Percentiles rank a stretch among this genome's conserved stretches.
phyloP scores from a whole-genome alignment of 1,140 invertebrate genomes.

The Triops cancriformis region DNA sequence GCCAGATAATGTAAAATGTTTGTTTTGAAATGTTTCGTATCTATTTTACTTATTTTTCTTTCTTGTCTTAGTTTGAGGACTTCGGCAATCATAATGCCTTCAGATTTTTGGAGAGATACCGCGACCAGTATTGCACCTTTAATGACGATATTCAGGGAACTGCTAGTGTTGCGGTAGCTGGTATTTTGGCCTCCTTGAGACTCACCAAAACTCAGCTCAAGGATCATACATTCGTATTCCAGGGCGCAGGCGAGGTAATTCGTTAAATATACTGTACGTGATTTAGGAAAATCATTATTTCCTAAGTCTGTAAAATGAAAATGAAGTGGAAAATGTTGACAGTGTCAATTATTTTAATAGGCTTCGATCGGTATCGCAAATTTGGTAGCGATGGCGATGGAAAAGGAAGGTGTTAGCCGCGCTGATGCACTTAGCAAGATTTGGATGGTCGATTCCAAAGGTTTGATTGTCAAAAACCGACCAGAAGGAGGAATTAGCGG shows the following conservation, averaged over 20 bases:
- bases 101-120: constrained; percentile 78
- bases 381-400: constrained; percentile 79
- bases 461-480: constrained; percentile 66
- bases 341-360: constrained; percentile 38
- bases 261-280: not conserved
- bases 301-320: not conserved
- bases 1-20: too few species aligned
- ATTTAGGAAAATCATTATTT: constrained; percentile 15
- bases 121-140: constrained; percentile 81
- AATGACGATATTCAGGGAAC: constrained; percentile 98
- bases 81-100: constrained; percentile 92
- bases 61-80: constrained; percentile 74
- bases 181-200: constrained; percentile 69
- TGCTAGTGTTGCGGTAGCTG: constrained; percentile 83
- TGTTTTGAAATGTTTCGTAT: too few species aligned
- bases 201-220: constrained; percentile 67
- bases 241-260: constrained; percentile 78
- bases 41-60: too few species aligned
- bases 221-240: constrained; percentile 78
- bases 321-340: not conserved
- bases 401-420: constrained; percentile 60
- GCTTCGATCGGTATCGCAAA: constrained; percentile 79
- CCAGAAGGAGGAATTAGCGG: constrained; percentile 57
- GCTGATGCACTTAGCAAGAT: constrained; percentile 62
- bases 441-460: constrained; percentile 80